Evolutionary conservation across 2,888 invertebrate species (phyloP).

Genomic region (Alloscopus bannaensis): DNA sequence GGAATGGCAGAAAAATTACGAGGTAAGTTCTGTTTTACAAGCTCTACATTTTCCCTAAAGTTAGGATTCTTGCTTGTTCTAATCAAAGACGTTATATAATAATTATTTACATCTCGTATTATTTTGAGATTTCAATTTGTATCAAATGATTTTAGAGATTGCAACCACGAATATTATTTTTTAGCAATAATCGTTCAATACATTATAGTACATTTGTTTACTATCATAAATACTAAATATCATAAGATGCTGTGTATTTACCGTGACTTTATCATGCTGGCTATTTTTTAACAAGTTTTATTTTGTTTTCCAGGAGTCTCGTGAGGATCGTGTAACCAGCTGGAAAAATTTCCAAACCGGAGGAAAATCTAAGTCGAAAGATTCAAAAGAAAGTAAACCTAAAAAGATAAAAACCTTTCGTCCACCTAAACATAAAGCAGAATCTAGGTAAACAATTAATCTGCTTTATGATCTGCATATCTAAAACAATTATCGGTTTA

Average conservation of each 20-base stretch:
- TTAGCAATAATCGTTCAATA: neutral
- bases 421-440: conserved; percentile 95
- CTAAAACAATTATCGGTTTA: neutral
- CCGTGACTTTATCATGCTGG: no score
- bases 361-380: conserved; percentile 32
- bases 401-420: conserved; percentile 89
- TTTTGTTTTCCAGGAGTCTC: conserved; percentile 82
- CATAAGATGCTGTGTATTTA: no score
- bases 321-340: conserved; percentile 92
- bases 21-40: conserved; percentile 82
- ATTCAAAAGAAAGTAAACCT: conserved; percentile 77
- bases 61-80: no score
- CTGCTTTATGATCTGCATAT: neutral
- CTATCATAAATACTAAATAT: no score
- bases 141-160: no score
- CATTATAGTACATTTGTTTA: no score
- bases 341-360: conserved; percentile 93
- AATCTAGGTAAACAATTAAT: conserved; percentile 79
- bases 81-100: no score
- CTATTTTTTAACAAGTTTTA: no score
- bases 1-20: conserved; percentile 99
- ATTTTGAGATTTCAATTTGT: no score
- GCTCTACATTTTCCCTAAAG: no score
- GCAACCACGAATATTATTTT: conserved; percentile 6
- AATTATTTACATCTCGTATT: no score